Evolutionary conservation across 2,113 vertebrate species (phyloP), one percentile per base, ranked within the genome.

Genomic region (Corapipo altera): DNA sequence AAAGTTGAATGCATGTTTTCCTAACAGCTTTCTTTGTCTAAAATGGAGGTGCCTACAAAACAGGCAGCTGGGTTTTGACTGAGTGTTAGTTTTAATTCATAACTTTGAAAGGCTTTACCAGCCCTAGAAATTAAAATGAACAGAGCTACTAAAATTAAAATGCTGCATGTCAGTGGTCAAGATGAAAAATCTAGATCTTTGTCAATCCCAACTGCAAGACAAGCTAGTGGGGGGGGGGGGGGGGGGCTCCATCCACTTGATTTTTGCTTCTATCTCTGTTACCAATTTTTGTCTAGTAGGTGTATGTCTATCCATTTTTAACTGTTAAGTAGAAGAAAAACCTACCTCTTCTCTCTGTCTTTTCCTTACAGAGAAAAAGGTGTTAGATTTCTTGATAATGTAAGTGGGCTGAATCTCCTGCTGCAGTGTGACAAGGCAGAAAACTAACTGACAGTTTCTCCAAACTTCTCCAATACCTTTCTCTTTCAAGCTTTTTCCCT

Each of bases 341-440:
- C 27, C 48, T 89, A 71, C 17, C 67, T 93, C 58, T 88, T 89
- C 55, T 41, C 59, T 24, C 3, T 74, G 61, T 51, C 89, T 86
- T 62, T 57, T 48, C 55, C 65, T 81, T 80, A 22, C 41, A 76
- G 48, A 33, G 51, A 86, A 88, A 83, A 94, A 86, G 76, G 48
- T 91, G 77, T 81, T 74, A 59, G 26, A 87, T 84, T 93, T 91
- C 54, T 74, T 49, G 59, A 75, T 57, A 43, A 51, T 85, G 61
- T 75, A 70, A 94, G 82, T 77, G 72, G 90, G 82, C 23, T 95
- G 88, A 78, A 88, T 57, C 54, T 96, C 76, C 88, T 88, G 54
- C 76, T 81, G 83, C 58, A 71, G 59, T 32, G 79, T 77, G 72
- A 93, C 64, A 65, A 84, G 64, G 70, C 58, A 74, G 43, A 90